Conservation (phyloP, 2,888 invertebrate species). For the Agonum fuliginosum region DNA sequence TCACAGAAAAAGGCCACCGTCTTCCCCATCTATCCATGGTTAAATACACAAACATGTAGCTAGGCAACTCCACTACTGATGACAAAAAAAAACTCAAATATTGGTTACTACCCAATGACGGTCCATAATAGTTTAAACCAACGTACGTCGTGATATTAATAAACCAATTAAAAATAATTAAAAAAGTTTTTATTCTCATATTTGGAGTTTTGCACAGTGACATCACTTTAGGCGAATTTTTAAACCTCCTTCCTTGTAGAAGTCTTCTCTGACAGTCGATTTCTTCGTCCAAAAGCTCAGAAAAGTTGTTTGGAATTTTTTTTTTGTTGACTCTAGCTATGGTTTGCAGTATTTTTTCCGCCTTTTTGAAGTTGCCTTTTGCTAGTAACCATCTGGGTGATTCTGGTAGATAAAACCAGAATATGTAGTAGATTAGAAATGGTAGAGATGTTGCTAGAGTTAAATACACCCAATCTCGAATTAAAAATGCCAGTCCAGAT, state of each 20-base stretch:
- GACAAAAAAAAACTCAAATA: conserved; percentile 93
- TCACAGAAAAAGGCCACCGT: conserved; percentile 90
- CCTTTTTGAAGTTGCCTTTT: conserved; percentile 86
- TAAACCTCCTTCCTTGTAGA: conserved; percentile 65
- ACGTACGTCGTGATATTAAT: conserved; percentile 95
- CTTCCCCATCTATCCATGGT: conserved; percentile 92
- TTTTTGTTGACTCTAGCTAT: conserved; percentile 87
- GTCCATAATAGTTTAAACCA: conserved; percentile 93
- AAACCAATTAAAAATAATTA: conserved; percentile 93
- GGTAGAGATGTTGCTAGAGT: conserved; percentile 89
- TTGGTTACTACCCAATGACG: conserved; percentile 89
- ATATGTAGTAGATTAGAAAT: conserved; percentile 88
- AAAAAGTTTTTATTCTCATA: conserved; percentile 89
- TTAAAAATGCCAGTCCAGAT: conserved; percentile 88
- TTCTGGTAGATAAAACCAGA: conserved; percentile 91
- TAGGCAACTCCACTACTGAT: conserved; percentile 91
- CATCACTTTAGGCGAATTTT: conserved; percentile 76
- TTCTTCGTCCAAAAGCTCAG: conserved; percentile 64
- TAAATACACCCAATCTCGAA: conserved; percentile 89
- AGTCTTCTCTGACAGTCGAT: not conserved
- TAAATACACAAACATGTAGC: conserved; percentile 90
- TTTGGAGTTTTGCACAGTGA: conserved; percentile 88
- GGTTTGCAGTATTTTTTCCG: conserved; percentile 84
- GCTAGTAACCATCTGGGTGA: conserved; percentile 94
- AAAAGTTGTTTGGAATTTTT: conserved; percentile 83